Evolutionary conservation across 2,888 invertebrate species (phyloP).

Genomic region (Mythimna ferrago): DNA sequence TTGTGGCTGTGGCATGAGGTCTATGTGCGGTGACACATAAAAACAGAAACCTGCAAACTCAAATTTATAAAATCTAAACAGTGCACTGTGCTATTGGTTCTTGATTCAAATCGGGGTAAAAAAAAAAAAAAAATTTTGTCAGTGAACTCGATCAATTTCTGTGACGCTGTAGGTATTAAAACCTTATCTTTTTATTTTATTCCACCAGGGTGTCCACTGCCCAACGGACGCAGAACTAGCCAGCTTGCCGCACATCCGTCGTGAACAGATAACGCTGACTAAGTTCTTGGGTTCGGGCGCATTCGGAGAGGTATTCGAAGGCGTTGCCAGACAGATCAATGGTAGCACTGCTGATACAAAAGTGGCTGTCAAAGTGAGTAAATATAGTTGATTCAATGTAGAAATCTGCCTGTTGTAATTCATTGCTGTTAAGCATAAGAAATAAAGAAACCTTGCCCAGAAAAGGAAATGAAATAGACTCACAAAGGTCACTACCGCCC

Average conservation of each 20-base stretch:
- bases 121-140: too few relatives aligned
- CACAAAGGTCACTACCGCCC: too few relatives aligned
- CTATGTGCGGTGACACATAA: too few relatives aligned
- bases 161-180: not conserved
- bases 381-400: not conserved
- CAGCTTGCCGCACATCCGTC: conserved; percentile 95
- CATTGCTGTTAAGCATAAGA: too few relatives aligned
- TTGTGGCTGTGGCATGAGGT: too few relatives aligned
- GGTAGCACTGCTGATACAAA: conserved; percentile 91
- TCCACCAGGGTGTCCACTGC: conserved; percentile 80
- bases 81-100: too few relatives aligned
- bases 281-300: conserved; percentile 98
- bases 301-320: conserved; percentile 99
- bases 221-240: conserved; percentile 95
- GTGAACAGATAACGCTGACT: conserved; percentile 96
- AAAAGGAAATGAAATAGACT: too few relatives aligned
- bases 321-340: conserved; percentile 94
- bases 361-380: conserved; percentile 97
- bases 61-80: too few relatives aligned
- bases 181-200: not conserved
- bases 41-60: not conserved
- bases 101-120: too few relatives aligned
- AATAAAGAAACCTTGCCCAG: too few relatives aligned
- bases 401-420: too few relatives aligned
- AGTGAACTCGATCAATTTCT: too few relatives aligned